These are phyloP conservation scores for Theocolax elegans DNA, from an alignment of 1,140 invertebrate genomes.

Conservation along the genomic window DNA sequence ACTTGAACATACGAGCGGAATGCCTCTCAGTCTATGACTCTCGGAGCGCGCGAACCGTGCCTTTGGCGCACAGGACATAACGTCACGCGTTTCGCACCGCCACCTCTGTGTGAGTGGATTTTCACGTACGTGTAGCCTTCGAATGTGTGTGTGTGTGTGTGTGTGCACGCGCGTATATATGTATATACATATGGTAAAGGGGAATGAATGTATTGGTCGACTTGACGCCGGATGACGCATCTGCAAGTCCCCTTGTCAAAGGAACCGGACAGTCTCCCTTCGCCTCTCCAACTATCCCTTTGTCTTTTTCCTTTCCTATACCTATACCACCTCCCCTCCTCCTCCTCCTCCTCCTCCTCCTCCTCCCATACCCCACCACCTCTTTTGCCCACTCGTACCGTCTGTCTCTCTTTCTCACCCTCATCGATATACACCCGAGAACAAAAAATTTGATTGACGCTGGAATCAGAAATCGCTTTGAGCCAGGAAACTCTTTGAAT, in stretches of 20 bases:
- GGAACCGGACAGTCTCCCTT: too few relatives aligned
- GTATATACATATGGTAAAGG: too few relatives aligned
- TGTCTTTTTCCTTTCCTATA: too few relatives aligned
- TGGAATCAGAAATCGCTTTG: constrained; percentile 22
- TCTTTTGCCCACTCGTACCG: too few relatives aligned
- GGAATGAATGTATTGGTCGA: background rate
- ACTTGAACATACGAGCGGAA: constrained; percentile 21
- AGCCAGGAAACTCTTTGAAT: background rate
- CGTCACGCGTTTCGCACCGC: background rate
- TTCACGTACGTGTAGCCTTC: too few relatives aligned
- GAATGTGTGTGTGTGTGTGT: background rate
- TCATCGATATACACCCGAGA: background rate
- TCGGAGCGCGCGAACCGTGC: background rate
- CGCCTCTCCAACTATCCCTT: too few relatives aligned
- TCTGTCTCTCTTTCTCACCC: too few relatives aligned
- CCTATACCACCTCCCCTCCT: too few relatives aligned
- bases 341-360: too few relatives aligned
- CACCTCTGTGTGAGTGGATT: too few relatives aligned
- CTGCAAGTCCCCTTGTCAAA: constrained; percentile 18
- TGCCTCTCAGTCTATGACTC: constrained; percentile 25
- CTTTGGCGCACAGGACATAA: too few relatives aligned
- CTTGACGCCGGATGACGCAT: background rate
- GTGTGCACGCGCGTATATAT: background rate
- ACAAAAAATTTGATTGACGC: constrained; percentile 22
- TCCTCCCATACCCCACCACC: too few relatives aligned